Conservation (phyloP, 2,113 vertebrate genomes). For the Gallinago undulata region DNA sequence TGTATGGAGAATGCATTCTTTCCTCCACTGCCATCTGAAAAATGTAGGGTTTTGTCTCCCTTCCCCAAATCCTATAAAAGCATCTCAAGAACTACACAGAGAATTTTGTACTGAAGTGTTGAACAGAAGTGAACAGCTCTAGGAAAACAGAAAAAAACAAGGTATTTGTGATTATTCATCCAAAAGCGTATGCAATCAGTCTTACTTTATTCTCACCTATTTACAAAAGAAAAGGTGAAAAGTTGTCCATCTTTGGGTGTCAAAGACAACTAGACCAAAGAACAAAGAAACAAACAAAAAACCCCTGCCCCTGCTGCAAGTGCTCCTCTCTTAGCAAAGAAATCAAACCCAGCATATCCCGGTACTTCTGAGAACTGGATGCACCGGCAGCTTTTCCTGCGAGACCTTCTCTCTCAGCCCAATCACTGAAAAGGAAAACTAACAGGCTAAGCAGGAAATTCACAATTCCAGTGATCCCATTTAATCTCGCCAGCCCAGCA, state of each 20-base stretch:
- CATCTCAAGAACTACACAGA: background rate
- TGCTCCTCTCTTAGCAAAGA: background rate
- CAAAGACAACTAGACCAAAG: background rate
- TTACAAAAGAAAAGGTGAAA: background rate
- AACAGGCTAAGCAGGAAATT: slow-evolving; percentile 22
- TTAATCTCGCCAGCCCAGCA: slow-evolving; percentile 54
- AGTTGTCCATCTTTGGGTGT: background rate
- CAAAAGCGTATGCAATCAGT: background rate
- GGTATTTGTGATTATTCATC: background rate
- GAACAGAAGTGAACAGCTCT: background rate
- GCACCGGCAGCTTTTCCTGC: background rate
- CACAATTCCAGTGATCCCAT: slow-evolving; percentile 2
- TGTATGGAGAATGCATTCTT: background rate
- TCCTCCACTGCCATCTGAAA: background rate
- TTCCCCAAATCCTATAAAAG: background rate
- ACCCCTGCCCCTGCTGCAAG: background rate
- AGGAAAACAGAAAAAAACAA: background rate
- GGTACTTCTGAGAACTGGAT: background rate
- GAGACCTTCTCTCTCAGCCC: background rate
- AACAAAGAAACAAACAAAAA: background rate
- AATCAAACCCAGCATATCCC: background rate
- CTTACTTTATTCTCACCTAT: background rate
- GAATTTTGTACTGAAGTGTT: background rate
- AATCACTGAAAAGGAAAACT: background rate
- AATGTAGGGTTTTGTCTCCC: fast-evolving